Percentiles rank a stretch among this genome's conserved stretches.
phyloP scores from a whole-genome alignment of 2,113 vertebrate species.

The Pelobates fuscus region DNA sequence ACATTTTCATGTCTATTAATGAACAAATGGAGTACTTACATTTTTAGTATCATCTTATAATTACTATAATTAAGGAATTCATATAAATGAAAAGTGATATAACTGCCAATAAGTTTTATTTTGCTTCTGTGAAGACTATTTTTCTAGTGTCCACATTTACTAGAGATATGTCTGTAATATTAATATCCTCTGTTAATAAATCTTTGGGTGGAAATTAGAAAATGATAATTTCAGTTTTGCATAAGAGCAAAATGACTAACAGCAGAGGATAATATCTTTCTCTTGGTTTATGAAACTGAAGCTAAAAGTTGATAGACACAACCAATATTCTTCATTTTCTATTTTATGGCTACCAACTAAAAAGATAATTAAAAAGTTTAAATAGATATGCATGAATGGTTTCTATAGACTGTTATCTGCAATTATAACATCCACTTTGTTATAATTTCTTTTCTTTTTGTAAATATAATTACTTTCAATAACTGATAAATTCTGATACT shows the following conservation, averaged over 20 bases:
- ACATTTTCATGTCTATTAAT: conserved; percentile 35
- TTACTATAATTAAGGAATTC: conserved; percentile 44
- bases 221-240: conserved; percentile 19
- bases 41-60: conserved; percentile 46
- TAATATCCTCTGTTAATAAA: conserved; percentile 26
- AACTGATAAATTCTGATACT: no score
- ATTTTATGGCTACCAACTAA: background rate
- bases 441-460: no score
- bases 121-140: conserved; percentile 24
- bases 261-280: conserved; percentile 11
- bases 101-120: conserved; percentile 42
- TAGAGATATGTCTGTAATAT: conserved; percentile 22
- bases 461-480: no score
- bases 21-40: conserved; percentile 46
- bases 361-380: background rate
- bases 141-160: conserved; percentile 26
- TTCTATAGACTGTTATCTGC: no score
- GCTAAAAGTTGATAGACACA: background rate
- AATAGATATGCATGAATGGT: no score
- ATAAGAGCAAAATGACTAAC: conserved; percentile 17
- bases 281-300: conserved; percentile 6
- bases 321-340: background rate
- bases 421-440: no score
- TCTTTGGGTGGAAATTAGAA: conserved; percentile 27
- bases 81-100: conserved; percentile 31